Conservation (phyloP, 2,113 vertebrate genomes). For the Arothron firmamentum region DNA sequence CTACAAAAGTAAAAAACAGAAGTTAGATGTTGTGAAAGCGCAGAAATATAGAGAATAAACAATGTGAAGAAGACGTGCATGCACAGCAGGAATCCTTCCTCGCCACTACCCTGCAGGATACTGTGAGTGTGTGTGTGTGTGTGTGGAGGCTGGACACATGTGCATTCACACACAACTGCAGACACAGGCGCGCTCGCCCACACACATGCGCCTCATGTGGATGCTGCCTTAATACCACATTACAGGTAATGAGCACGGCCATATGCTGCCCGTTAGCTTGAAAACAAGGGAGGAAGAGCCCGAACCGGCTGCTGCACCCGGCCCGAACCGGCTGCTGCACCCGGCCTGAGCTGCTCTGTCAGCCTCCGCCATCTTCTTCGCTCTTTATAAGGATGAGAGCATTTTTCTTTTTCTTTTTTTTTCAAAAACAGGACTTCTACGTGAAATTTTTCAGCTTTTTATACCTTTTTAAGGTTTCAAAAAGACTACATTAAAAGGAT, state of each 20-base stretch:
- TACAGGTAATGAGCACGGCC: conserved; percentile 64
- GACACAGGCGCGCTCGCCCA: background rate
- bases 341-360: background rate
- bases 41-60: too few relatives aligned
- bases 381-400: too few relatives aligned
- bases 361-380: too few relatives aligned
- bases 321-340: background rate
- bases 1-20: too few relatives aligned
- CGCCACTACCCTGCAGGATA: background rate
- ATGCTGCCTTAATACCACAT: conserved; percentile 46
- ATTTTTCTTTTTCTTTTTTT: too few relatives aligned
- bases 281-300: conserved; percentile 13
- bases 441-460: too few relatives aligned
- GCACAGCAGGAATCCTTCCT: background rate
- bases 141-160: conserved; percentile 3
- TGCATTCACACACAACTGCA: conserved; percentile 1
- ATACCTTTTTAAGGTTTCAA: too few relatives aligned
- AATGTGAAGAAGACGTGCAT: too few relatives aligned
- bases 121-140: background rate
- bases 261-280: conserved; percentile 54
- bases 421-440: too few relatives aligned
- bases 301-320: conserved; percentile 1
- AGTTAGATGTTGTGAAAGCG: too few relatives aligned
- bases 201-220: background rate
- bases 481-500: too few relatives aligned